These are phyloP conservation scores for Panulirus ornatus DNA, from an alignment of 1,140 invertebrate species.

Conservation along the genomic window DNA sequence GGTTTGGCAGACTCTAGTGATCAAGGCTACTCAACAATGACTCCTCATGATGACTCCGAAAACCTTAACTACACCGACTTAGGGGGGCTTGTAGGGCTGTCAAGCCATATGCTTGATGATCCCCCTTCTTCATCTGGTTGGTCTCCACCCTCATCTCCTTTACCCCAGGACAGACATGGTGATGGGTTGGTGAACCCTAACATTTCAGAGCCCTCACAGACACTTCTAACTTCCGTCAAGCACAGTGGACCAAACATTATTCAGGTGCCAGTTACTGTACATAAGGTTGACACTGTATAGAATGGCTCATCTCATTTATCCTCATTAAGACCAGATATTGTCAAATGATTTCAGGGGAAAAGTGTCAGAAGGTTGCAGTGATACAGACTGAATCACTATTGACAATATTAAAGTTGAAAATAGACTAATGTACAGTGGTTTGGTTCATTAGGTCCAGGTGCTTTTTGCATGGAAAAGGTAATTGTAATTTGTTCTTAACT, in stretches of 20 bases:
- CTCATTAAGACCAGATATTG: not conserved
- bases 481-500: not conserved
- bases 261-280: slow-evolving; percentile 92
- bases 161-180: slow-evolving; percentile 72
- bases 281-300: slow-evolving; percentile 81
- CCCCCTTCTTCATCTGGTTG: slow-evolving; percentile 76
- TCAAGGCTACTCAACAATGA: slow-evolving; percentile 93
- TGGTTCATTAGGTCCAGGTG: not conserved
- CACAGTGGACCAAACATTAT: slow-evolving; percentile 80
- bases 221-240: slow-evolving; percentile 79
- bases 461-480: not conserved
- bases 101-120: slow-evolving; percentile 39
- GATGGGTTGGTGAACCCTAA: slow-evolving; percentile 65
- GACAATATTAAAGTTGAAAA: not conserved
- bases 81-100: slow-evolving; percentile 42
- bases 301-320: not conserved
- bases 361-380: not conserved
- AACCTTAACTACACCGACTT: slow-evolving; percentile 67
- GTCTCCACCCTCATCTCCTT: slow-evolving; percentile 78
- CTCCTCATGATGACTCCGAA: slow-evolving; percentile 76
- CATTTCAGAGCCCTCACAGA: slow-evolving; percentile 79
- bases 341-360: slow-evolving; percentile 9
- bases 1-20: slow-evolving; percentile 86
- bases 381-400: not conserved
- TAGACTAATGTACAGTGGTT: not conserved